These are phyloP conservation scores for Rhombomys opimus DNA, from an alignment of 2,113 vertebrate species.

Conservation along the genomic window DNA sequence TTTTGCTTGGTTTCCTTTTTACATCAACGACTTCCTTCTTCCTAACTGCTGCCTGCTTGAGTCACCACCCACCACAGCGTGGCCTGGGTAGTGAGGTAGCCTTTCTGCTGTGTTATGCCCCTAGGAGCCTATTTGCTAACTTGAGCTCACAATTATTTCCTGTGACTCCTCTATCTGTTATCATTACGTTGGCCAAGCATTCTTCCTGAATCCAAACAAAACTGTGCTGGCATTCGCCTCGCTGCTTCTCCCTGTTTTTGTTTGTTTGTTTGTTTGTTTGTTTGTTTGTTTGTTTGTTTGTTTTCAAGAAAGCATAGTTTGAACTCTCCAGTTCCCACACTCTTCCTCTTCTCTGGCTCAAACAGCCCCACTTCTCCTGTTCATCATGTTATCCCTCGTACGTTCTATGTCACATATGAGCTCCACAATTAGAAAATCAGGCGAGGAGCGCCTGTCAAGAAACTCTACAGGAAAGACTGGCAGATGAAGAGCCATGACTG, in stretches of 20 bases:
- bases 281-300: too few species aligned
- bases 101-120: not conserved
- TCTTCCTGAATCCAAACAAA: slow-evolving; percentile 28
- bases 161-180: not conserved
- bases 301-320: not conserved
- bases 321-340: not conserved
- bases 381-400: not conserved
- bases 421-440: slow-evolving; percentile 8
- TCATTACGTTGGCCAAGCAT: not conserved
- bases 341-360: not conserved
- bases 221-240: not conserved
- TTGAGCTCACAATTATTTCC: not conserved
- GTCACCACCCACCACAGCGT: not conserved
- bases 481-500: not conserved
- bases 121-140: not conserved
- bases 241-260: not conserved
- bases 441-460: not conserved
- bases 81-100: not conserved
- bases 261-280: too few species aligned
- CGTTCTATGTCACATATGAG: not conserved
- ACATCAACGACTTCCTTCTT: slow-evolving; percentile 8
- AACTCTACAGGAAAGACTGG: slow-evolving; percentile 14
- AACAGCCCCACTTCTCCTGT: not conserved
- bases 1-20: slow-evolving; percentile 16
- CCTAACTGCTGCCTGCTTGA: not conserved